These are phyloP conservation scores for Nephrotoma guestfalica DNA, from an alignment of 2,888 invertebrate species.

Conservation along the genomic window DNA sequence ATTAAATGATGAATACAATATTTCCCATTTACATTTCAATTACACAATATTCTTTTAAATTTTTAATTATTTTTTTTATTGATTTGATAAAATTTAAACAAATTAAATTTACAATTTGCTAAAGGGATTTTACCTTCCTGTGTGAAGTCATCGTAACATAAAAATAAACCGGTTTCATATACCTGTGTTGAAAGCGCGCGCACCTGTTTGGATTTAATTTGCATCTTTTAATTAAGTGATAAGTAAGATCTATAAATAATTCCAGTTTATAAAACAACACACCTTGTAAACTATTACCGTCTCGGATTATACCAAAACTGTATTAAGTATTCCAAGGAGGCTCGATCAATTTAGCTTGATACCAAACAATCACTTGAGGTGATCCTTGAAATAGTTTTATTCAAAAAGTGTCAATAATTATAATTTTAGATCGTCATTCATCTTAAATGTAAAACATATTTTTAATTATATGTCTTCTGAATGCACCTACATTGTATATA, in stretches of 20 bases:
- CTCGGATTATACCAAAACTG: too few relatives aligned
- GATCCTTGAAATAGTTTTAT: background rate
- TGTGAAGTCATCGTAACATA: too few relatives aligned
- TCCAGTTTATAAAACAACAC: too few relatives aligned
- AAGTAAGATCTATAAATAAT: too few relatives aligned
- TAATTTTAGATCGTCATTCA: background rate
- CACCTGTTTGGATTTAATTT: too few relatives aligned
- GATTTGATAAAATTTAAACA: background rate
- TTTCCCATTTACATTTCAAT: background rate
- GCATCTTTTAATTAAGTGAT: too few relatives aligned
- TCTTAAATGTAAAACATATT: background rate
- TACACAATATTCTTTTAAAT: background rate
- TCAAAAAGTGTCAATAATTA: background rate
- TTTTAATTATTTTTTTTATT: background rate
- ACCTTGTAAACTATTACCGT: too few relatives aligned
- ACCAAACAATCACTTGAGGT: background rate
- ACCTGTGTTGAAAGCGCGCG: too few relatives aligned
- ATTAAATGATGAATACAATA: background rate
- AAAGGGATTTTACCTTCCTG: too few relatives aligned
- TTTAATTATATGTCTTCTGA: background rate
- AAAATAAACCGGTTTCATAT: too few relatives aligned
- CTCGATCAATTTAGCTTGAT: background rate
- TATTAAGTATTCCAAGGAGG: too few relatives aligned
- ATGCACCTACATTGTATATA: too few relatives aligned
- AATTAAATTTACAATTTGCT: background rate